phyloP scores from a whole-genome alignment of 1,140 invertebrate genomes.

The Drosophila nigrodunni region DNA sequence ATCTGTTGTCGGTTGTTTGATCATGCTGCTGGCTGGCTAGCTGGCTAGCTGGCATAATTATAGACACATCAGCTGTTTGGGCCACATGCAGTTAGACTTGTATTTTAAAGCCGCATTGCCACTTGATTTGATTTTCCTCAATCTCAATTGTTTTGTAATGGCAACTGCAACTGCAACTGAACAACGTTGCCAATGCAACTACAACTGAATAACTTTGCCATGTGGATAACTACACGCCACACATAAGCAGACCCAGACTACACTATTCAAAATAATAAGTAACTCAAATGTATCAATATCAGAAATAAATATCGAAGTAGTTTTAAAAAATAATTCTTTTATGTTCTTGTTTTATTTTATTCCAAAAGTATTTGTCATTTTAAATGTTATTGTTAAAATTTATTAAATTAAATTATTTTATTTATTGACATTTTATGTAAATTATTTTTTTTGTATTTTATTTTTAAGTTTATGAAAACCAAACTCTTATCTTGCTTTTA shows the following conservation, averaged over 20 bases:
- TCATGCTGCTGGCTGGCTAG: constrained; percentile 8
- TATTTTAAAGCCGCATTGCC: constrained; percentile 18
- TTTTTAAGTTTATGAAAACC: too few relatives aligned
- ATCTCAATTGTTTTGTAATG: constrained; percentile 82
- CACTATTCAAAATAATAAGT: background rate
- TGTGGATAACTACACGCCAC: constrained; percentile 26
- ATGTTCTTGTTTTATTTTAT: too few relatives aligned
- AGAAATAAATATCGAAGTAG: too few relatives aligned
- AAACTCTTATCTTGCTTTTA: too few relatives aligned
- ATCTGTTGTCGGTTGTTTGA: constrained; percentile 12
- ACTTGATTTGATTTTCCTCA: constrained; percentile 74
- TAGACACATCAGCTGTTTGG: constrained; percentile 75
- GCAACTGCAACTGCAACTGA: constrained; percentile 45
- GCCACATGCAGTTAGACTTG: constrained; percentile 43
- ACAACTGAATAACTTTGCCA: constrained; percentile 17
- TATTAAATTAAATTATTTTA: too few relatives aligned
- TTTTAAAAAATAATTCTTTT: too few relatives aligned
- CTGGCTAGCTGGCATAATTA: constrained; percentile 58
- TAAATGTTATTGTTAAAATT: too few relatives aligned
- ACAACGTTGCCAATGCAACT: constrained; percentile 18
- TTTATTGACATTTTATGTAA: too few relatives aligned
- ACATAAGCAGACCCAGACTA: constrained; percentile 2
- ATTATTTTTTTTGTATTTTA: too few relatives aligned
- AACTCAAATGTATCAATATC: too few relatives aligned
- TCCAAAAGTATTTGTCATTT: too few relatives aligned